Base-by-base conservation (phyloP, 2,797 vertebrate species). In the Rhabdophis nuchalis region DNA sequence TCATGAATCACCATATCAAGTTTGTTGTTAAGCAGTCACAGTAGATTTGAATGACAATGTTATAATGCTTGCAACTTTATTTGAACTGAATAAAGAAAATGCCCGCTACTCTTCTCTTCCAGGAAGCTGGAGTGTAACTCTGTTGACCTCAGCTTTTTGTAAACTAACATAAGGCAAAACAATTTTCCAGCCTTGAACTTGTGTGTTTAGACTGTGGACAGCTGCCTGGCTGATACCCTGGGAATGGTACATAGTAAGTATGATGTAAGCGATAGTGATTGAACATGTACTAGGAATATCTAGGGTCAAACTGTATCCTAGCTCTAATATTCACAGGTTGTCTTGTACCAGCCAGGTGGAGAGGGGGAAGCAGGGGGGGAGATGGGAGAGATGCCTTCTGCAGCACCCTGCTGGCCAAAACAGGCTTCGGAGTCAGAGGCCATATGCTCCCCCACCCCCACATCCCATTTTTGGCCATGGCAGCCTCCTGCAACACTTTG, bases 361-460 rank as follows among this genome's bases (percentile, higher is more conserved):
- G 4, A 1, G 52, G 56, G 54, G 14, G 1, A 14, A 13, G 0
- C 0, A 5, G 56, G 5, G 4, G 1, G 18, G 56, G 1, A 57
- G 16, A 57, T 16, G 18, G 56, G 56, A 56, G 4, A 0, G 54
- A 18, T 14, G 13, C 16, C 56, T 57, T 5, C 56, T 57, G 16
- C 16, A 57, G 56, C 56, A 57, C 56, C 54, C 56, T 57, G 18
- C 56, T 5, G 18, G 18, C 5, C 56, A 57, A 57, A 57, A 46
- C 46, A 46, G 46, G 46, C 5, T 2, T 46, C 46, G 46, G 46
- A 46, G 46, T 46, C 46, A 46, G 46, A 5, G 46, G 46, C 46
- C 46, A 46, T 46, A 5, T 46, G 4, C 5, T 46, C 46, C 46
- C 46, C 46, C 46, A 46, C 46, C 46, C 54, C 16, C 1, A 1